A percentile compares a stretch with the other conserved stretches of the same genome.
phyloP scores from a whole-genome alignment of 2,888 invertebrate genomes.

The Lepidocyrtinus sp. region DNA sequence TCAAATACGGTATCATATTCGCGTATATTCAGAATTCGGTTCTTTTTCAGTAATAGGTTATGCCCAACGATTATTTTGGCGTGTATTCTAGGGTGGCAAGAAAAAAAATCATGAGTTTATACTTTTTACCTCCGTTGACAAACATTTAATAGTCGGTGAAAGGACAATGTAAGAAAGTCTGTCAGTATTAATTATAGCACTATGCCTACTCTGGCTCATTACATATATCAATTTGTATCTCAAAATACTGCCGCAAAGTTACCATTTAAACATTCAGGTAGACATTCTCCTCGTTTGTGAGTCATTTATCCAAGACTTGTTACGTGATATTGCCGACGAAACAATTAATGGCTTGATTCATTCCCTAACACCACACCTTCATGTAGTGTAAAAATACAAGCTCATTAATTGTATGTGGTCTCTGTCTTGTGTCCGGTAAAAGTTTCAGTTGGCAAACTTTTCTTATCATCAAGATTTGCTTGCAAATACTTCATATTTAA shows the following conservation, averaged over 20 bases:
- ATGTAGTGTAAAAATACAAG: neutral
- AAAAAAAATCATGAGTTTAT: neutral
- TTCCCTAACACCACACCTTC: neutral
- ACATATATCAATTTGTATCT: neutral
- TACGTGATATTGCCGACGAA: neutral
- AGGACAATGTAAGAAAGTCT: neutral
- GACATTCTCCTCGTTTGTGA: neutral
- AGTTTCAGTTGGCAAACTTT: too few relatives aligned
- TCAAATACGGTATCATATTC: too few relatives aligned
- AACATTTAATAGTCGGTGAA: neutral
- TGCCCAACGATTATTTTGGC: neutral
- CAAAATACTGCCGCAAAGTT: neutral
- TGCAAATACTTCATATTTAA: neutral
- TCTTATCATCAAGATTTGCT: neutral
- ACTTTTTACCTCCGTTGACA: neutral
- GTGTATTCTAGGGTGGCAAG: slow-evolving; percentile 11
- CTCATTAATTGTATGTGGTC: neutral
- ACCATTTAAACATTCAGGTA: too few relatives aligned
- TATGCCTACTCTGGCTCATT: neutral
- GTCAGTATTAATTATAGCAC: neutral
- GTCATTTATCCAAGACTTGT: neutral
- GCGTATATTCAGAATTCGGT: neutral
- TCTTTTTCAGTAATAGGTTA: neutral
- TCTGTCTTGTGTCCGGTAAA: too few relatives aligned
- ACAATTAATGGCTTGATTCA: neutral